These are phyloP conservation scores for Corbicula japonica DNA, from an alignment of 2,888 invertebrate genomes.

Conservation along the genomic window DNA sequence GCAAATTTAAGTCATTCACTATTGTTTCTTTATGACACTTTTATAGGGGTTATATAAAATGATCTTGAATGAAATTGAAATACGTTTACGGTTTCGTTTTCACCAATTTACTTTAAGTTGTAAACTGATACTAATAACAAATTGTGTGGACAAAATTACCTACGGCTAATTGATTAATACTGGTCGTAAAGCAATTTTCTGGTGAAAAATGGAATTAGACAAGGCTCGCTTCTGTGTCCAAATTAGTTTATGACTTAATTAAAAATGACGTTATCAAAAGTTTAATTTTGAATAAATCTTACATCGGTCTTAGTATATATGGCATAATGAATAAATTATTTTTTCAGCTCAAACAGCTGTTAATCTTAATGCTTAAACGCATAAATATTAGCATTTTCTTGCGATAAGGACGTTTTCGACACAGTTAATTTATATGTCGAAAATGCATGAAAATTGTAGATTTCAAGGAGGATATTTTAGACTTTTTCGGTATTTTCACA, in stretches of 20 bases:
- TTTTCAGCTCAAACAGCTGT: no score
- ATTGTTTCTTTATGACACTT: slow-evolving; percentile 64
- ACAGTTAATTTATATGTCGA: no score
- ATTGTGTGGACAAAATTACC: slow-evolving; percentile 50
- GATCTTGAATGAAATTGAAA: slow-evolving; percentile 54
- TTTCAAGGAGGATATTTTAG: no score
- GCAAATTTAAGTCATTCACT: slow-evolving; percentile 23
- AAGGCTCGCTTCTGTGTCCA: slow-evolving; percentile 49
- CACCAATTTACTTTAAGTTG: slow-evolving; percentile 47
- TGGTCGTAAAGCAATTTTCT: slow-evolving; percentile 58
- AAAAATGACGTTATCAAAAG: no score
- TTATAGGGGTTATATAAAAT: slow-evolving; percentile 65
- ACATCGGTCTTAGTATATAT: no score
- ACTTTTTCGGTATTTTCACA: no score
- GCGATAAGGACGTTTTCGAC: no score
- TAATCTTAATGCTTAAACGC: no score
- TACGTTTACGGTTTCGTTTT: slow-evolving; percentile 46
- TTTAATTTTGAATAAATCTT: no score
- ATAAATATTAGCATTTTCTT: no score
- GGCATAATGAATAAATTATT: no score
- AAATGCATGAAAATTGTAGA: no score
- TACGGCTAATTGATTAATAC: slow-evolving; percentile 42
- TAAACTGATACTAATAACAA: slow-evolving; percentile 64
- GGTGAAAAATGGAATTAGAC: slow-evolving; percentile 40
- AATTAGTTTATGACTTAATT: slow-evolving; percentile 43